These are phyloP conservation scores for Aurelia aurita DNA, from an alignment of 30 jellyfish, hydroid and myxozoan species.

Conservation along the genomic window DNA sequence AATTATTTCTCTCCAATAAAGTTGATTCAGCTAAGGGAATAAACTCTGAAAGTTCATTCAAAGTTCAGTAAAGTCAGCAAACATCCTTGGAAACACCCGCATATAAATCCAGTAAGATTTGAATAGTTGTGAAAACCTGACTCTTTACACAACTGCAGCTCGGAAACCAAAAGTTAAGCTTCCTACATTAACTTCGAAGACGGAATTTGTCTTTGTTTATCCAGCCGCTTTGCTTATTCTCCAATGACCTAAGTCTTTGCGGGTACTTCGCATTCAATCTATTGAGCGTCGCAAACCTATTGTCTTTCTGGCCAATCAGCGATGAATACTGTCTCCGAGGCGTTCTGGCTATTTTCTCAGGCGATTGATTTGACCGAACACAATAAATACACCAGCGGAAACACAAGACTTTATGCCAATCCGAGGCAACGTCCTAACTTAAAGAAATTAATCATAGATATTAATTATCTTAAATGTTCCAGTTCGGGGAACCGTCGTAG, in stretches of 20 bases:
- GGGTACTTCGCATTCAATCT: slow-evolving; percentile 77
- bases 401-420: slow-evolving; percentile 16
- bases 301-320: slow-evolving; percentile 70
- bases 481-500: slow-evolving; percentile 72
- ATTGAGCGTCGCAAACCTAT: slow-evolving; percentile 83
- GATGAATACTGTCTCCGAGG: slow-evolving; percentile 53
- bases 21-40: too few relatives aligned
- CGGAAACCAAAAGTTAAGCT: slow-evolving; percentile 18
- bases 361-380: slow-evolving; percentile 80
- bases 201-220: slow-evolving; percentile 55
- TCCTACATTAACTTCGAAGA: slow-evolving; percentile 2
- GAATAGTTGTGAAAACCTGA: slow-evolving; percentile 7
- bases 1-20: too few relatives aligned
- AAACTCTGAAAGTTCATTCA: too few relatives aligned
- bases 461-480: slow-evolving; percentile 32
- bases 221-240: slow-evolving; percentile 71
- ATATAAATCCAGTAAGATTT: background rate
- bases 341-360: slow-evolving; percentile 69
- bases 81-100: too few relatives aligned
- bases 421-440: slow-evolving; percentile 21
- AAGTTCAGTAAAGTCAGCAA: too few relatives aligned
- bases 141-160: slow-evolving; percentile 53
- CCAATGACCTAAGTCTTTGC: slow-evolving; percentile 82
- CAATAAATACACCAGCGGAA: slow-evolving; percentile 79
- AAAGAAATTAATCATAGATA: slow-evolving; percentile 18